phyloP scores from a whole-genome alignment of 2,888 invertebrate species.

The Drosophila anomelani region DNA sequence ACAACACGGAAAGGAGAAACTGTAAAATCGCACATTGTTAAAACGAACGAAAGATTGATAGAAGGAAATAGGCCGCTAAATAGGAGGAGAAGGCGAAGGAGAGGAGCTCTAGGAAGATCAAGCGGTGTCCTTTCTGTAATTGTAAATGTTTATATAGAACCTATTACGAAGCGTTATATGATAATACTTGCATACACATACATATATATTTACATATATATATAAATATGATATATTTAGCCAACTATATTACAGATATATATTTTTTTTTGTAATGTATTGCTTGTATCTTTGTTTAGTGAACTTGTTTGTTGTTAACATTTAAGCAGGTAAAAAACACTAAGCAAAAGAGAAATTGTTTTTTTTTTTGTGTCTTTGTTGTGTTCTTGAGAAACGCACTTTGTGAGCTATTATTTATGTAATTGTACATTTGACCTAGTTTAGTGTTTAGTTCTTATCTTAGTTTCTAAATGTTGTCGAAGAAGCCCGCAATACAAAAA shows the following conservation, averaged over 20 bases:
- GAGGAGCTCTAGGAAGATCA: conserved; percentile 19
- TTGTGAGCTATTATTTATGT: conserved; percentile 55
- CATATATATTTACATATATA: conserved; percentile 36
- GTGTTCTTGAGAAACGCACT: conserved; percentile 29
- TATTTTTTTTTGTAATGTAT: conserved; percentile 40
- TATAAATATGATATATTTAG: conserved; percentile 42
- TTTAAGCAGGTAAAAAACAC: conserved; percentile 60
- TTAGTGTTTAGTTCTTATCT: conserved; percentile 76
- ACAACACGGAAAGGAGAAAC: conserved; percentile 54
- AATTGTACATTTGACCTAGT: conserved; percentile 60
- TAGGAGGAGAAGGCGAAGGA: background rate
- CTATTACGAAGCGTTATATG: conserved; percentile 48
- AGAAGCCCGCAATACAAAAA: conserved; percentile 25
- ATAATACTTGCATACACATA: conserved; percentile 48
- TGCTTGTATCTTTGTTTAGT: conserved; percentile 40
- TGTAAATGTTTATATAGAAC: conserved; percentile 49
- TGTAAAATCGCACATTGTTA: conserved; percentile 69
- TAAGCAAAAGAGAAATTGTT: conserved; percentile 50
- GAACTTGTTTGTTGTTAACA: conserved; percentile 62
- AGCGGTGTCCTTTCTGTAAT: conserved; percentile 43
- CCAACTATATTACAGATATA: conserved; percentile 49
- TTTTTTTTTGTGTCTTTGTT: conserved; percentile 51
- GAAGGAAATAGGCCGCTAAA: conserved; percentile 7
- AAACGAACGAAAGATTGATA: conserved; percentile 21
- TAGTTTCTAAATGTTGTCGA: conserved; percentile 73